phyloP scores from a whole-genome alignment of 2,888 invertebrate genomes.

The Dynastes maya region DNA sequence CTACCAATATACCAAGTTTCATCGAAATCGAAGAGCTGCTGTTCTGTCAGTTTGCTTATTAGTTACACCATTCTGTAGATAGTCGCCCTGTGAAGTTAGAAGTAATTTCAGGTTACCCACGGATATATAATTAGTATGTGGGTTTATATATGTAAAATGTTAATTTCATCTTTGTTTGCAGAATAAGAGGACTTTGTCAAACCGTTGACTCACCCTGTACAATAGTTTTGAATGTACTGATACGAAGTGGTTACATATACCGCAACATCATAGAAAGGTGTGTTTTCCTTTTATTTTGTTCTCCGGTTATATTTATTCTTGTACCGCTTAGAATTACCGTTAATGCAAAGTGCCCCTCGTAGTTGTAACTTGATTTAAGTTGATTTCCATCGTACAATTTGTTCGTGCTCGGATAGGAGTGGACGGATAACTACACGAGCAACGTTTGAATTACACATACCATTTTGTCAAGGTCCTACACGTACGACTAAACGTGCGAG shows the following conservation, averaged over 20 bases:
- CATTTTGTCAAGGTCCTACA: conserved; percentile 42
- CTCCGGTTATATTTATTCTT: conserved; percentile 29
- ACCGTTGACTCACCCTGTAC: too few species aligned
- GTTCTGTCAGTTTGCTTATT: too few species aligned
- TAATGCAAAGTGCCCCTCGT: conserved; percentile 44
- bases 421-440: conserved; percentile 44
- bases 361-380: conserved; percentile 52
- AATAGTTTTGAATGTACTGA: not conserved
- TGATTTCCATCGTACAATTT: conserved; percentile 52
- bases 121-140: too few species aligned
- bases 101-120: too few species aligned
- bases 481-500: conserved; percentile 35
- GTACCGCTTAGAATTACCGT: conserved; percentile 49
- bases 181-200: too few species aligned
- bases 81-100: too few species aligned
- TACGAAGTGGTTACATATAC: too few species aligned
- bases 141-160: too few species aligned
- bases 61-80: too few species aligned
- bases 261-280: not conserved
- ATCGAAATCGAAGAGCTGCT: too few species aligned
- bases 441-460: conserved; percentile 51
- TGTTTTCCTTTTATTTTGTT: conserved; percentile 28
- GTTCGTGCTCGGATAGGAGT: conserved; percentile 50
- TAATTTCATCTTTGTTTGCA: too few species aligned
- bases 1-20: too few species aligned